A percentile compares a stretch with the other conserved stretches of the same genome.
Evolutionary conservation across 2,888 invertebrate species (phyloP).

Genomic region (Temnothorax unifasciatus): DNA sequence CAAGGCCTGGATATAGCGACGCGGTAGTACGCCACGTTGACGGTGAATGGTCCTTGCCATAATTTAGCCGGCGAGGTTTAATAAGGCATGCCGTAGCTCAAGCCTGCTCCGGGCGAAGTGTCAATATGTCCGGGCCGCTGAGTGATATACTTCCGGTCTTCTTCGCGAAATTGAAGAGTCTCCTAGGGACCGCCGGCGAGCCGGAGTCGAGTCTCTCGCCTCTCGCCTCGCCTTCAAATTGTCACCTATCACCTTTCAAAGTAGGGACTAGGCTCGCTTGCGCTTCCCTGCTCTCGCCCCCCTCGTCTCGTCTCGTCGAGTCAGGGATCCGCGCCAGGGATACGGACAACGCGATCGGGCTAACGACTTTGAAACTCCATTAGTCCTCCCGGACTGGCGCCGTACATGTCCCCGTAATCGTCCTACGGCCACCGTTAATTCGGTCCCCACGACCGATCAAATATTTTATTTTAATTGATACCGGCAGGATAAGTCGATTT

Average conservation of each 20-base stretch:
- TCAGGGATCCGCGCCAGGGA: constrained; percentile 33
- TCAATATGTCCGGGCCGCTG: constrained; percentile 83
- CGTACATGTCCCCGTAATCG: constrained; percentile 47
- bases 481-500: constrained; percentile 21
- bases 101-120: constrained; percentile 78
- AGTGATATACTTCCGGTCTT: constrained; percentile 83
- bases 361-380: constrained; percentile 69
- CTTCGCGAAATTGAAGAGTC: constrained; percentile 81
- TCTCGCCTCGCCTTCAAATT: constrained; percentile 60
- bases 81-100: constrained; percentile 83
- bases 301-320: constrained; percentile 16
- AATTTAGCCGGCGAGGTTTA: constrained; percentile 83
- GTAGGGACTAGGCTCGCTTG: constrained; percentile 51
- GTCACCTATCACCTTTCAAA: constrained; percentile 72
- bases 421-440: constrained; percentile 45
- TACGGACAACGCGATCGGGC: constrained; percentile 56
- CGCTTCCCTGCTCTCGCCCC: not conserved
- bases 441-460: constrained; percentile 36
- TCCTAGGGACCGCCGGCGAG: constrained; percentile 63
- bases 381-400: constrained; percentile 38
- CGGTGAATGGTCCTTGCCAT: constrained; percentile 78
- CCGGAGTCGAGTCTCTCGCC: constrained; percentile 62
- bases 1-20: constrained; percentile 45
- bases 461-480: constrained; percentile 57
- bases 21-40: constrained; percentile 15